Evolutionary conservation across 2,113 vertebrate genomes (phyloP).

Genomic region (Heloderma charlesbogerti): DNA sequence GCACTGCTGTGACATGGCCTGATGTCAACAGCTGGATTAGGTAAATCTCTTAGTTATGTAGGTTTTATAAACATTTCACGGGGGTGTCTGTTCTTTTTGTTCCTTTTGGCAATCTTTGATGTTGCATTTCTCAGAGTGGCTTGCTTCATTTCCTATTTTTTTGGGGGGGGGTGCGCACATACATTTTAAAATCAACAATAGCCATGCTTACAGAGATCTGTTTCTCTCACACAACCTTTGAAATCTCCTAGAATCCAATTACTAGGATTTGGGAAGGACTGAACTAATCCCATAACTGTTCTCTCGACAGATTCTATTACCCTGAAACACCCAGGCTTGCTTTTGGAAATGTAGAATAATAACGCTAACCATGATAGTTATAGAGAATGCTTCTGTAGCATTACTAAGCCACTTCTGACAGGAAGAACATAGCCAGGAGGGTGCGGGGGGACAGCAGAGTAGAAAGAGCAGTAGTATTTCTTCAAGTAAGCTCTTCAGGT

Average conservation of each 20-base stretch:
- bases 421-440: neutral
- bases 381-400: neutral
- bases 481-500: neutral
- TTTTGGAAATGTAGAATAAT: constrained; percentile 31
- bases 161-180: neutral
- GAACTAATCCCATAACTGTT: constrained; percentile 29
- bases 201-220: constrained; percentile 1
- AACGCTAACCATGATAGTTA: constrained; percentile 20
- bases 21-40: neutral
- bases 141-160: constrained; percentile 20
- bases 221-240: neutral
- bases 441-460: neutral
- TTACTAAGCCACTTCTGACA: neutral
- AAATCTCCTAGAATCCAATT: constrained; percentile 33
- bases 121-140: neutral
- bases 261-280: constrained; percentile 27
- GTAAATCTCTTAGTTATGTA: constrained; percentile 24
- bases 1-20: neutral
- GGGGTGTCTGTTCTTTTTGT: neutral
- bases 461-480: neutral
- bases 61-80: constrained; percentile 32
- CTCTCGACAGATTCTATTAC: constrained; percentile 33
- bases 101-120: constrained; percentile 17
- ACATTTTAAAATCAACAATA: constrained; percentile 14
- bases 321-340: neutral